These are phyloP conservation scores for Sakesphorus luctuosus DNA, from an alignment of 2,113 vertebrate genomes.

Conservation along the genomic window DNA sequence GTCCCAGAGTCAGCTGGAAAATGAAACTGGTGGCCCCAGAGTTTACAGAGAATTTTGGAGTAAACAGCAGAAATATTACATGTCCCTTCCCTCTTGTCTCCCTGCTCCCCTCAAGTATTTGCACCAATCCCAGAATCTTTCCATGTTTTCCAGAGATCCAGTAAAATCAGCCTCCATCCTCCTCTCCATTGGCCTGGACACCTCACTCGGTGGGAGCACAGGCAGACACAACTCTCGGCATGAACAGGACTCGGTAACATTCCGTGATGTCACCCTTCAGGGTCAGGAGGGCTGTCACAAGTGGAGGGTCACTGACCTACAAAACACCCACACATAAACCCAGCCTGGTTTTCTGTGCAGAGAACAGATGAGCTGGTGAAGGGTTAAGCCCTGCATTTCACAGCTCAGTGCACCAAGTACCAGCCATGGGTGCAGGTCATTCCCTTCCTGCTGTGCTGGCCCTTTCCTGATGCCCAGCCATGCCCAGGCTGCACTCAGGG, in stretches of 20 bases:
- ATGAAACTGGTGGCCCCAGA: background rate
- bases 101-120: background rate
- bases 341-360: background rate
- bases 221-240: slow-evolving; percentile 60
- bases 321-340: background rate
- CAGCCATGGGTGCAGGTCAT: background rate
- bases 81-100: background rate
- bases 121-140: background rate
- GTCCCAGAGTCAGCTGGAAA: background rate
- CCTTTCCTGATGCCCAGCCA: background rate
- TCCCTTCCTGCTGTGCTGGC: background rate
- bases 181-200: background rate
- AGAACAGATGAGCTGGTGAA: background rate
- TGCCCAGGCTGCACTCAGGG: background rate
- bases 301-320: slow-evolving; percentile 80
- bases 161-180: background rate
- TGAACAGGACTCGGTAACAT: slow-evolving; percentile 76
- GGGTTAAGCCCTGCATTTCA: background rate
- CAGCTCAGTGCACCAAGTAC: background rate
- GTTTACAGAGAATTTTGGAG: background rate
- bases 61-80: background rate
- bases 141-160: background rate
- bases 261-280: slow-evolving; percentile 80
- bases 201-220: background rate
- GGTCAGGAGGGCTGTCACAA: slow-evolving; percentile 77